These are phyloP conservation scores for Alectoris magna DNA, from an alignment of 2,797 vertebrate species.

Conservation along the genomic window DNA sequence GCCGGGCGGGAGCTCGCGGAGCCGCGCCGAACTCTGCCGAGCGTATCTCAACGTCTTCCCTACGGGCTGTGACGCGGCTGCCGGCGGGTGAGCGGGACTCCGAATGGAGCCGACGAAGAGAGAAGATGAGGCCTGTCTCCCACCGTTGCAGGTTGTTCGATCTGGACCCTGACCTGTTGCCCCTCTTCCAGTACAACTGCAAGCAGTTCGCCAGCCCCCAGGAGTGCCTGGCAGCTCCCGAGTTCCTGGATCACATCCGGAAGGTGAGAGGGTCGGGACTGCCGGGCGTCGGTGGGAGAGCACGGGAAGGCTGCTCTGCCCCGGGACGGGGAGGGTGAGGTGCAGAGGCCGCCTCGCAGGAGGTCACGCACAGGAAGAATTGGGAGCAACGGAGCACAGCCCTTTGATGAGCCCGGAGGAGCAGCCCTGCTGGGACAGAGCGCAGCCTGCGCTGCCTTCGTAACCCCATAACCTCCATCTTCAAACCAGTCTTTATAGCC, in stretches of 20 bases:
- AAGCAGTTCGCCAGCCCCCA: conserved; percentile 86
- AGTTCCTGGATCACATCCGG: conserved; percentile 94
- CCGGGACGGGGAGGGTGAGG: background rate
- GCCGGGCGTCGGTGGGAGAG: background rate
- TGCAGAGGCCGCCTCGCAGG: background rate
- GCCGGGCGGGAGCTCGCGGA: no score
- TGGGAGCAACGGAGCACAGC: fast-evolving
- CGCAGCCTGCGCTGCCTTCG: background rate
- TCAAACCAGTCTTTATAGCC: background rate
- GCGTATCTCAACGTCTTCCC: background rate
- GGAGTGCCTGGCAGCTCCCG: conserved; percentile 91
- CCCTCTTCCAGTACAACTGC: conserved; percentile 91
- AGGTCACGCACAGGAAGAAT: background rate
- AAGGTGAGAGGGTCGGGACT: conserved; percentile 85
- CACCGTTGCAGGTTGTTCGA: conserved; percentile 88
- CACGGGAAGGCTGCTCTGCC: background rate
- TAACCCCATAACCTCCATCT: background rate
- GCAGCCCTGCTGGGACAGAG: fast-evolving
- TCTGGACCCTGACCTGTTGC: conserved; percentile 90
- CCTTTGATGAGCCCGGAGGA: background rate
- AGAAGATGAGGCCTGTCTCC: background rate
- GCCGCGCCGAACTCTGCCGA: background rate
- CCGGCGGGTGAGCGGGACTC: background rate
- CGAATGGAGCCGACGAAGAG: background rate
- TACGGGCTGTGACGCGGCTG: background rate